Percentiles rank a stretch among this genome's conserved stretches.
These are phyloP conservation scores for Stegastes partitus DNA, from an alignment of 2,113 vertebrate genomes.

Conservation along the genomic window DNA sequence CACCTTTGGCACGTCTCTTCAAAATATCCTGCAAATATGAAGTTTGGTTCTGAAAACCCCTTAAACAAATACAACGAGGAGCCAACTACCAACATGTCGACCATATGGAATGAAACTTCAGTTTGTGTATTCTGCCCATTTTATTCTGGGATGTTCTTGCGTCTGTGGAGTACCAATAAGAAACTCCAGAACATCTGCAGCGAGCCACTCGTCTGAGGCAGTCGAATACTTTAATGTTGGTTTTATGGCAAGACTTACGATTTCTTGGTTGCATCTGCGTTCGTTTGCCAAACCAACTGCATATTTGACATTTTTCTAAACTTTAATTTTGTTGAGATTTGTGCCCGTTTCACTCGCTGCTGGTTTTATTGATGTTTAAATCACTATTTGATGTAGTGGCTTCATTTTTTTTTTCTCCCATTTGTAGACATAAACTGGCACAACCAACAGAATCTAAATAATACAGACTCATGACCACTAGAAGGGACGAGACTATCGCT, in stretches of 20 bases:
- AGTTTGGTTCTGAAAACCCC: conserved; percentile 45
- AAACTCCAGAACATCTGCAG: conserved; percentile 63
- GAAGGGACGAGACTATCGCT: not conserved
- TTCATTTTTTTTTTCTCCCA: not conserved
- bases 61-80: conserved; percentile 61
- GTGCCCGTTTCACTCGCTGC: not conserved
- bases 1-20: conserved; percentile 48
- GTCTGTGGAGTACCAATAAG: conserved; percentile 69
- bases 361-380: conserved; percentile 20
- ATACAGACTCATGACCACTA: not conserved
- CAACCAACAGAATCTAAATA: not conserved
- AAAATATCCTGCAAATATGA: conserved; percentile 69
- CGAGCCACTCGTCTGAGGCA: conserved; percentile 2
- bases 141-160: conserved; percentile 70
- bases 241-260: conserved; percentile 30
- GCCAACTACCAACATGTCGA: conserved; percentile 53
- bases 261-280: conserved; percentile 30
- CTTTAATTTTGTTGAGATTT: not conserved
- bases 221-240: conserved; percentile 9
- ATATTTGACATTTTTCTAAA: conserved; percentile 33
- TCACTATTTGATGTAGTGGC: not conserved
- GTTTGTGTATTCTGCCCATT: conserved; percentile 52
- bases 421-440: not conserved
- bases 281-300: conserved; percentile 26
- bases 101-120: conserved; percentile 52